Percentiles rank a stretch among this genome's conserved stretches.
phyloP scores from a whole-genome alignment of 2,888 invertebrate species.

The Drosophila differens region DNA sequence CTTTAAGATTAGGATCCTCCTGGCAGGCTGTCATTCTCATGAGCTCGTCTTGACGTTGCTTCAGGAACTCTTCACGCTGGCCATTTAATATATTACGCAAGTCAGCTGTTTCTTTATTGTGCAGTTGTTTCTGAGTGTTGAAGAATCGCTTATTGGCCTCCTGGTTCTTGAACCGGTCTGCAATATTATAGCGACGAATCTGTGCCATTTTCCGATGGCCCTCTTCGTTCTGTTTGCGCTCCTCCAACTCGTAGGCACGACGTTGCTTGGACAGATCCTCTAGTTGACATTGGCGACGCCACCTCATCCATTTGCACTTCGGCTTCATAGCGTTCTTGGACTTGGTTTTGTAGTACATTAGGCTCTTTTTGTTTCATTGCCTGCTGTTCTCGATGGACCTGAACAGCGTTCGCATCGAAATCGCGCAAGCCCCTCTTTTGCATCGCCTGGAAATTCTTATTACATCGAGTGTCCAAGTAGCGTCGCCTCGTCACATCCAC shows the following conservation, averaged over 20 bases:
- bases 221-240: conserved; percentile 26
- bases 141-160: conserved; percentile 45
- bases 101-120: conserved; percentile 11
- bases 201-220: conserved; percentile 11
- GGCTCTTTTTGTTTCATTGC: background rate
- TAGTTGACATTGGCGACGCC: conserved; percentile 43
- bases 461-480: too few species aligned
- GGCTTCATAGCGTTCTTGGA: conserved; percentile 25
- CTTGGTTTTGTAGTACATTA: background rate
- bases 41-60: conserved; percentile 29
- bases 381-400: too few species aligned
- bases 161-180: conserved; percentile 48
- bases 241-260: conserved; percentile 45
- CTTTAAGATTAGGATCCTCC: conserved; percentile 52
- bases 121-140: background rate
- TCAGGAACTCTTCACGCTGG: conserved; percentile 47
- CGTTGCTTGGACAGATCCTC: conserved; percentile 50
- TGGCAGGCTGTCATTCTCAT: conserved; percentile 41
- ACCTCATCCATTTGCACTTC: conserved; percentile 47
- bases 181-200: conserved; percentile 55
- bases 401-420: too few species aligned
- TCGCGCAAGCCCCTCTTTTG: too few species aligned
- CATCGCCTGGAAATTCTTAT: too few species aligned
- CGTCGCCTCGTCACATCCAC: too few species aligned
- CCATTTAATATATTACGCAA: conserved; percentile 23